Base-by-base conservation (phyloP, 2,888 invertebrate species). In the Euphydryas editha region DNA sequence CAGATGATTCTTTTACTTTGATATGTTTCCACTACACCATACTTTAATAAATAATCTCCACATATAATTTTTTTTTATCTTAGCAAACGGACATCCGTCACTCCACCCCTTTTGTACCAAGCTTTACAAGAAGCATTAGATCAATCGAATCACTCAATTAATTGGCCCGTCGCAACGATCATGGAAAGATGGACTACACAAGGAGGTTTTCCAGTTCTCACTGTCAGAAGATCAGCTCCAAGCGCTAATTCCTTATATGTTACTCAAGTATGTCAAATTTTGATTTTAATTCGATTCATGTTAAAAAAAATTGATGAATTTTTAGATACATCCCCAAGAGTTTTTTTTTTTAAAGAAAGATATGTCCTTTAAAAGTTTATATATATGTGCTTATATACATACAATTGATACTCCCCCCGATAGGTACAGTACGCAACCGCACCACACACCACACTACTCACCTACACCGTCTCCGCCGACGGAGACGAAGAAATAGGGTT, bases 171-270 rank as follows among this genome's bases (percentile, higher is more conserved):
- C 0, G 88, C 93, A 65, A 83, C 89, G 47, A 94, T 96, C 24
- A 95, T 96, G 95, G 93, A 95, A 68, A 95, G 96, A 1, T 97
- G 96, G 96, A 95, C 95, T 0, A 88, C 93, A 30, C 96, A 96
- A 80, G 95, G 95, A 49, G 96, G 96, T 1, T 97, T 95, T 84
- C 97, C 97, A 0, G 93, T 96, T 0, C 83, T 97, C 1, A 94
- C 92, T 1, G 94, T 94, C 0, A 86, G 80, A 1, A 90, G 94
- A 68, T 87, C 94, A 62, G 93, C 88, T 0, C 76, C 82, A 0
- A 63, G 70, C 7, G 82, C 84, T 0, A 75, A 90, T 66, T 88
- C 92, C 2, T 68, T 92, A 10, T 80, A 73, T 18, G 65, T 90
- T 59, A 63, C 76, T 39, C 93, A 88, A 89, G 93, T 93, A 75